Conservation (phyloP, 2,888 invertebrate species). For the Luperina testacea region DNA sequence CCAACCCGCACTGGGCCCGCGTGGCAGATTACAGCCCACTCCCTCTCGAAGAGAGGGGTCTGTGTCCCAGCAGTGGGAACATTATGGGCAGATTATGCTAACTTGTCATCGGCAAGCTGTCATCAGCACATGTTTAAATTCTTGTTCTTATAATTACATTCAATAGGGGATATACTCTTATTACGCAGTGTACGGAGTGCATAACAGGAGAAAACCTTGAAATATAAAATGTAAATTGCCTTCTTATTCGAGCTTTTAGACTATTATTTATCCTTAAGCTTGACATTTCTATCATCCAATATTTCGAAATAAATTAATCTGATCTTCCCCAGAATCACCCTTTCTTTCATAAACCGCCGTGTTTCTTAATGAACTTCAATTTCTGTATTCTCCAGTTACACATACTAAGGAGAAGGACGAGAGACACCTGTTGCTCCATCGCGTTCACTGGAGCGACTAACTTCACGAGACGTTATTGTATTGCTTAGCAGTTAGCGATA, state of each 20-base stretch:
- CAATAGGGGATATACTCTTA: no score
- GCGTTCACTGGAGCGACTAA: conserved; percentile 37
- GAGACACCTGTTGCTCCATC: conserved; percentile 52
- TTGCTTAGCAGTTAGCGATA: conserved; percentile 17
- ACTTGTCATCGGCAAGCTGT: neutral
- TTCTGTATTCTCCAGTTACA: neutral
- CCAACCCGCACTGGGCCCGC: neutral
- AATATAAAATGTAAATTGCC: neutral
- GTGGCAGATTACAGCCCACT: neutral
- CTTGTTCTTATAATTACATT: neutral
- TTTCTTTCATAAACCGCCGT: neutral
- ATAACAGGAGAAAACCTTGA: neutral
- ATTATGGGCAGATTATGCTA: neutral
- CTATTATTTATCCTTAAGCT: neutral
- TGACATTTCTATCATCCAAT: no score
- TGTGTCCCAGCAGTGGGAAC: neutral
- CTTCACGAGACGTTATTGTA: conserved; percentile 17
- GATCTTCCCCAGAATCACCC: neutral
- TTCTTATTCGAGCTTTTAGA: no score
- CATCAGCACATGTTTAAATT: neutral
- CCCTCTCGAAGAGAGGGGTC: neutral
- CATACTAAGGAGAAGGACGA: neutral
- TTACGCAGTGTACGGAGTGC: neutral
- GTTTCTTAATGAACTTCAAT: neutral
- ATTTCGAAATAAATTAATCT: neutral